phyloP scores from a whole-genome alignment of 2,888 invertebrate genomes.

The Pheosia tremula region DNA sequence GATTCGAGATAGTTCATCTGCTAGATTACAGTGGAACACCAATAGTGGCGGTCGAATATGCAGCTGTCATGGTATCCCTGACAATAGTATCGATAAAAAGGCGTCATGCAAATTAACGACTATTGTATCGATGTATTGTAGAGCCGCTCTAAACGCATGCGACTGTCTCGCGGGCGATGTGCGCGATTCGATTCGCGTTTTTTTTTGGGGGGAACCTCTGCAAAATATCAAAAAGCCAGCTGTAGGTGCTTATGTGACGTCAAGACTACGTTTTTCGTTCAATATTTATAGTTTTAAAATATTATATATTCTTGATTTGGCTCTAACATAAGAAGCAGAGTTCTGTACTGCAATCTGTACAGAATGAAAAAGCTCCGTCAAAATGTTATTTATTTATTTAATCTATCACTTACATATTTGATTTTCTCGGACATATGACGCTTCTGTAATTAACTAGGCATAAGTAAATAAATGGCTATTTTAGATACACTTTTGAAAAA shows the following conservation, averaged over 20 bases:
- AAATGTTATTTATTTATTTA: too few species aligned
- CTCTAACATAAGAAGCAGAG: too few species aligned
- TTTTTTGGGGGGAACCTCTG: constrained; percentile 62
- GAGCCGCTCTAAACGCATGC: constrained; percentile 51
- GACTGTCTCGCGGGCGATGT: constrained; percentile 66
- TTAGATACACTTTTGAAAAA: too few species aligned
- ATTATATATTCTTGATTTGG: too few species aligned
- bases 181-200: constrained; percentile 68
- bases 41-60: constrained; percentile 25
- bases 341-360: too few species aligned
- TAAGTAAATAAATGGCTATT: too few species aligned
- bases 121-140: constrained; percentile 74
- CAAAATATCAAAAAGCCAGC: constrained; percentile 62
- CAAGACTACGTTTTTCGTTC: constrained; percentile 1
- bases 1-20: background rate
- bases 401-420: too few species aligned
- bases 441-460: too few species aligned
- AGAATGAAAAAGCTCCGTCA: too few species aligned
- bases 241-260: constrained; percentile 47
- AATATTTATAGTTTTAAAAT: background rate
- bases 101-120: constrained; percentile 82
- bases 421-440: too few species aligned
- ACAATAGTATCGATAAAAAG: constrained; percentile 77
- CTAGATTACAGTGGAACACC: background rate
- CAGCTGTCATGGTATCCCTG: constrained; percentile 70